Percentiles rank a stretch among this genome's conserved stretches.
Conservation (phyloP, 2,113 vertebrate genomes). For the Bombycilla garrulus region DNA sequence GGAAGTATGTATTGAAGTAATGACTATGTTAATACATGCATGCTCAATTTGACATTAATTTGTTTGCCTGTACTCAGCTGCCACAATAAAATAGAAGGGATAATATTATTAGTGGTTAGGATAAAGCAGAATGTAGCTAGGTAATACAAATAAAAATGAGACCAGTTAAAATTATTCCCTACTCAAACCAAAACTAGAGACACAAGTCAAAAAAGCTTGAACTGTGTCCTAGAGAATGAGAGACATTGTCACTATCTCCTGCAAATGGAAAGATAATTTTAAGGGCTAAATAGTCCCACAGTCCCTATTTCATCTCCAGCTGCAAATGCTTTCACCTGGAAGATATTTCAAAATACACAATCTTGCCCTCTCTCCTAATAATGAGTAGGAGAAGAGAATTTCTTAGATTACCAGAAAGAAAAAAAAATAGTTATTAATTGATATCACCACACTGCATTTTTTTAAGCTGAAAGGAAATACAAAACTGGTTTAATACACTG, state of each 20-base stretch:
- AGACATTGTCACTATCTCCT: background rate
- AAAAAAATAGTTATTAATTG: background rate
- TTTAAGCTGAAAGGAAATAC: background rate
- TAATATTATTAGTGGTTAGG: background rate
- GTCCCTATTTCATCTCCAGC: background rate
- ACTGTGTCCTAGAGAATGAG: background rate
- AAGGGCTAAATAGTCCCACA: background rate
- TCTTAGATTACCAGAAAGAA: background rate
- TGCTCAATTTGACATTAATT: background rate
- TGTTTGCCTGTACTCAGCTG: background rate
- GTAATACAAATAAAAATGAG: background rate
- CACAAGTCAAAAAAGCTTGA: background rate
- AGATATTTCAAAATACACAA: background rate
- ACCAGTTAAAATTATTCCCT: background rate
- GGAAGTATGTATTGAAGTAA: background rate
- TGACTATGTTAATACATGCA: background rate
- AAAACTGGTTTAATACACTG: background rate
- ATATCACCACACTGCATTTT: background rate
- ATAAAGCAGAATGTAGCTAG: background rate
- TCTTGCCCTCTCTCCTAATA: background rate
- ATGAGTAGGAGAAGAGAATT: background rate
- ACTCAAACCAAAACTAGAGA: background rate
- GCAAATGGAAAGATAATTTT: background rate
- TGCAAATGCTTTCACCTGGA: background rate
- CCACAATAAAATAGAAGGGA: background rate